Base-by-base conservation (phyloP, 2,113 vertebrate genomes). In the Naja naja region DNA sequence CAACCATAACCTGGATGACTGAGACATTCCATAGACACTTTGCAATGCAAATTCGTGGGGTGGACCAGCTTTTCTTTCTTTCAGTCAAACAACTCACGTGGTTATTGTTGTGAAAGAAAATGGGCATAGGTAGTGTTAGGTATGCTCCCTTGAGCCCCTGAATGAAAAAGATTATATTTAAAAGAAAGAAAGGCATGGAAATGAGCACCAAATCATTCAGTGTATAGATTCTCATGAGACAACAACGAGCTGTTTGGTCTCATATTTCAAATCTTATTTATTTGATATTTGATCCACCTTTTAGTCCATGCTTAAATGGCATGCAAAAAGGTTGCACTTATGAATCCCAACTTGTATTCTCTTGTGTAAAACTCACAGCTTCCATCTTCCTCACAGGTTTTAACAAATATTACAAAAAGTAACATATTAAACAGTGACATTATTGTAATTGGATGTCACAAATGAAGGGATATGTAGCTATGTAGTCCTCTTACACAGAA, bases 381-480 rank as follows among this genome's bases (percentile, higher is more conserved):
- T 34, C 43, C 34, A 25, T 53, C 8, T 54, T 54, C 49, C 3
- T 5, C 34, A 9, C 49, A 39, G 39, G 22, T 22, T 89, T 39
- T 88, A 93, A 81, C 54, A 25, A 10, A 94, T 90, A 94, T 94
- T 86, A 92, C 91, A 88, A 64, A 94, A 49, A 94, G 52, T 91
- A 95, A 92, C 93, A 91, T 94, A 89, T 93, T 95, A 58, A 94
- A 69, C 58, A 91, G 53, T 94, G 92, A 90, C 25, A 91, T 58
- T 56, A 49, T 47, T 87, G 47, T 86, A 89, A 12, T 0, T 1
- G 27, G 2, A 0, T 22, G 5, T 94, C 88, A 91, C 95, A 95
- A 94, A 94, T 94, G 93, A 94, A 94, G n/a, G 88, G 89, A 18
- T 23, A 93, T 92, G 92, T 88, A 94, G 69, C 88, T 88, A 95